Conservation (phyloP, 2,113 vertebrate genomes). For the Ursus arctos region DNA sequence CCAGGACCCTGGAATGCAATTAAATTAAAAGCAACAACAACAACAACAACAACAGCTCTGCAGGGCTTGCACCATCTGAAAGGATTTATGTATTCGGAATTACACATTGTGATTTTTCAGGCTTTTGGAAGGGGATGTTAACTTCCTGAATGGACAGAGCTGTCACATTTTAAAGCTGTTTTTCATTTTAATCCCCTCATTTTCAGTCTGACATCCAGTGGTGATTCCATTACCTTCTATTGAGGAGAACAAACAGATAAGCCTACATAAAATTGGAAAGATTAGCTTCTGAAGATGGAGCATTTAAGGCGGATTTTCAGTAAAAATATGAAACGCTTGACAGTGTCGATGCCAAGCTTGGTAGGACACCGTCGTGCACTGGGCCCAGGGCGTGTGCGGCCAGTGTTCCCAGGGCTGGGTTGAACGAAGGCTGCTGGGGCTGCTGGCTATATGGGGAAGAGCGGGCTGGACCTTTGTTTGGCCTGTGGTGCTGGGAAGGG, state of each 20-base stretch:
- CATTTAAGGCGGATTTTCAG: conserved; percentile 76
- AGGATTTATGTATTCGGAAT: conserved; percentile 75
- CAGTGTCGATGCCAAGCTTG: not conserved
- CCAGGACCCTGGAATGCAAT: conserved; percentile 79
- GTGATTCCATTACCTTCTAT: conserved; percentile 75
- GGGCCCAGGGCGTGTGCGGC: not conserved
- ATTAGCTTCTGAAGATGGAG: conserved; percentile 77
- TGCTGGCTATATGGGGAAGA: not conserved
- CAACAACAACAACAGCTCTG: conserved; percentile 58
- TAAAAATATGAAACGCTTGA: conserved; percentile 37
- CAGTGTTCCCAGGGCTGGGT: not conserved
- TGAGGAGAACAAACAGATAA: conserved; percentile 68
- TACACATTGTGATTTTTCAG: conserved; percentile 60
- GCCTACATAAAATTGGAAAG: conserved; percentile 67
- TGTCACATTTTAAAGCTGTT: conserved; percentile 72
- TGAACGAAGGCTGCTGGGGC: not conserved
- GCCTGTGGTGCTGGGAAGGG: not conserved
- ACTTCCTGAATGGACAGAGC: conserved; percentile 51
- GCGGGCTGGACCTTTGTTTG: not conserved
- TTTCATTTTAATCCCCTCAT: conserved; percentile 81
- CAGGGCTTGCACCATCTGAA: conserved; percentile 64
- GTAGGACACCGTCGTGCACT: accelerated
- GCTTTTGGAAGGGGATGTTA: not conserved
- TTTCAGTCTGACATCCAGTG: conserved; percentile 74
- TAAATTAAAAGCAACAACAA: conserved; percentile 70